Evolutionary conservation across 2,888 invertebrate genomes (phyloP), one percentile per base, ranked within the genome.

Genomic region (Lottia gigantea): DNA sequence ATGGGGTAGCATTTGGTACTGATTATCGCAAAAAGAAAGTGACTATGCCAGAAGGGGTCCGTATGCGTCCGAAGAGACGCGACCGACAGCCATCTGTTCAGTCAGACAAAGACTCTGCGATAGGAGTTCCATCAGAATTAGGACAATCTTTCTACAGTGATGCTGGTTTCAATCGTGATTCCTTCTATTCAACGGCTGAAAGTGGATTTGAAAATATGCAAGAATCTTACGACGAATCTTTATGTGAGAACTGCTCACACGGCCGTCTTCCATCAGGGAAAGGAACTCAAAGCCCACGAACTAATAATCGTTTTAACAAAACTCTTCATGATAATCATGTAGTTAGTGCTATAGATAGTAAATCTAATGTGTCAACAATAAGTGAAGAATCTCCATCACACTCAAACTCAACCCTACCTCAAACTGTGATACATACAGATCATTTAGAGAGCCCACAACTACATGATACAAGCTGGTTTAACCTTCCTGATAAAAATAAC

Each of bases 161-260:
- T 55, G 70, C 66, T 15, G 31, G 31, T 31, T 61, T 65, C 62
- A 73, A 75, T 68, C 55, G 75, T 15, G 75, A 76, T 47, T 77
- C 76, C 4, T 77, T 77, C 63, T 77, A 76, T 72, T 77, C 77
- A 49, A 74, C 71, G 4, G 73, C 77, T 25, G 77, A 77, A 62
- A 76, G 76, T 45, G 77, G 77, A 2, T 77, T 75, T 62, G 77
- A 76, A 70, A 76, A 76, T 26, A 62, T 74, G 46, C 73, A 73
- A 0, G 73, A 71, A 40, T 66, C 67, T 23, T 68, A 71, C 45
- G 75, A 77, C n/a, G 71, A 73, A 55, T 55, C 55, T n/a, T 8
- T 19, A 55, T 55, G 55, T 55, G 55, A 55, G 55, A 19, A 19
- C 23, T 55, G 55, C 15, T 55, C 55, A 55, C 55, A 19, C n/a